These are phyloP conservation scores for Ephydatia muelleri DNA, from an alignment of 37 sponge, comb jelly and placozoan species.

Conservation along the genomic window DNA sequence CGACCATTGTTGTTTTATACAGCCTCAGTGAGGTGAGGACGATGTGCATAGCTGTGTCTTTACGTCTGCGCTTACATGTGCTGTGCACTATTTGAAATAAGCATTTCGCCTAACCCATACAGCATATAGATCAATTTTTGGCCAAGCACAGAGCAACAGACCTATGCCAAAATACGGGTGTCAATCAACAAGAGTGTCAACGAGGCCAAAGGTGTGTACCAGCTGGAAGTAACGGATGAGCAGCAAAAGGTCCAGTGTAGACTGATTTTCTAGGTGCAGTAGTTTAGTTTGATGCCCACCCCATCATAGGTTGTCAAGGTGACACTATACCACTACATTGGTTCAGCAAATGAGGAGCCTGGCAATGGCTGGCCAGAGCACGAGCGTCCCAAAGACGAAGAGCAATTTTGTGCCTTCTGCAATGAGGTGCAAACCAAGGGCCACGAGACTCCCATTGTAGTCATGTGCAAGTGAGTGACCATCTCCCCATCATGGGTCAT, in stretches of 20 bases:
- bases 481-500: background rate
- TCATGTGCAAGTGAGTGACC: constrained; percentile 67
- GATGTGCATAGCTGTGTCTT: background rate
- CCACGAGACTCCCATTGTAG: constrained; percentile 60
- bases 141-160: too few relatives aligned
- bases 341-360: too few relatives aligned
- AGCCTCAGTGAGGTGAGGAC: constrained; percentile 28
- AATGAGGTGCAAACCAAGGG: constrained; percentile 45
- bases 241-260: too few relatives aligned
- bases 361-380: constrained; percentile 71
- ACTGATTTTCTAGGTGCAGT: too few relatives aligned
- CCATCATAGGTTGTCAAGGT: constrained; percentile 13
- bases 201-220: too few relatives aligned
- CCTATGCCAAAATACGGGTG: too few relatives aligned
- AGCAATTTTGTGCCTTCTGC: constrained; percentile 34
- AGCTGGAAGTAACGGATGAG: too few relatives aligned
- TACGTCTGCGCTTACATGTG: background rate
- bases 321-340: constrained; percentile 50
- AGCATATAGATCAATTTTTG: too few relatives aligned
- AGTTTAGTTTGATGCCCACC: background rate
- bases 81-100: too few relatives aligned
- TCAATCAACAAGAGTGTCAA: too few relatives aligned
- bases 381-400: constrained; percentile 18
- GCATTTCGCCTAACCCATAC: too few relatives aligned
- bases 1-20: constrained; percentile 56